A percentile compares a stretch with the other conserved stretches of the same genome.
These are phyloP conservation scores for Neelides sp. DNA, from an alignment of 1,140 invertebrate genomes.

Conservation along the genomic window DNA sequence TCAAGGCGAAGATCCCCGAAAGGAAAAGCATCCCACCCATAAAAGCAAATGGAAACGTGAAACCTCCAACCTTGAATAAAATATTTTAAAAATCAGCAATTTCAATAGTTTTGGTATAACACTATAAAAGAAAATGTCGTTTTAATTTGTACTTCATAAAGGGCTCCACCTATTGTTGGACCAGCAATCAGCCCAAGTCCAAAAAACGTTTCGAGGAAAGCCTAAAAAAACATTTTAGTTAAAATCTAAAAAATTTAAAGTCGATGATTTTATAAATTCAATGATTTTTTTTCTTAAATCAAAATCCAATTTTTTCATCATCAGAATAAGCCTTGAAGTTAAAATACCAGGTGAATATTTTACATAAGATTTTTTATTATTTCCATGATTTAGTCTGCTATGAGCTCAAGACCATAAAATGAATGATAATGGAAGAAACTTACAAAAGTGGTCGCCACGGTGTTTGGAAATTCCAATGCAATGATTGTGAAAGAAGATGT, in stretches of 20 bases:
- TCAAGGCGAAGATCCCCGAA: constrained; percentile 58
- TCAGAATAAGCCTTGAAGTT: too few relatives aligned
- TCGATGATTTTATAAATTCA: too few relatives aligned
- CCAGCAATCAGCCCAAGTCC: constrained; percentile 13
- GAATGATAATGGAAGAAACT: constrained; percentile 34
- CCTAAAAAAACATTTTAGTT: too few relatives aligned
- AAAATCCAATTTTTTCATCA: too few relatives aligned
- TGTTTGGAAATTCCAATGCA: constrained; percentile 81
- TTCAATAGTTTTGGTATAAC: too few relatives aligned
- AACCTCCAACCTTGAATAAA: constrained; percentile 54
- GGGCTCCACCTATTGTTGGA: not conserved
- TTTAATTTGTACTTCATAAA: constrained; percentile 11
- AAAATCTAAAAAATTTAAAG: too few relatives aligned
- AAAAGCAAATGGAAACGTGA: constrained; percentile 69
- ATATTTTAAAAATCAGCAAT: constrained; percentile 2
- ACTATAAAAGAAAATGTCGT: too few relatives aligned
- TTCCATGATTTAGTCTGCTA: not conserved
- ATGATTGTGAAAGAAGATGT: constrained; percentile 86
- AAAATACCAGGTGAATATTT: too few relatives aligned
- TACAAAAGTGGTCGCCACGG: constrained; percentile 81
- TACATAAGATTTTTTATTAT: too few relatives aligned
- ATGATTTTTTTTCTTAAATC: too few relatives aligned
- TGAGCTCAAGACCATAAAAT: not conserved
- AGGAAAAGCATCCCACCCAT: constrained; percentile 62
- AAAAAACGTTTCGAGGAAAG: constrained; percentile 11